Percentiles rank a stretch among this genome's conserved stretches.
phyloP scores from a whole-genome alignment of 1,140 invertebrate species.

The Matsumurasca onukii region DNA sequence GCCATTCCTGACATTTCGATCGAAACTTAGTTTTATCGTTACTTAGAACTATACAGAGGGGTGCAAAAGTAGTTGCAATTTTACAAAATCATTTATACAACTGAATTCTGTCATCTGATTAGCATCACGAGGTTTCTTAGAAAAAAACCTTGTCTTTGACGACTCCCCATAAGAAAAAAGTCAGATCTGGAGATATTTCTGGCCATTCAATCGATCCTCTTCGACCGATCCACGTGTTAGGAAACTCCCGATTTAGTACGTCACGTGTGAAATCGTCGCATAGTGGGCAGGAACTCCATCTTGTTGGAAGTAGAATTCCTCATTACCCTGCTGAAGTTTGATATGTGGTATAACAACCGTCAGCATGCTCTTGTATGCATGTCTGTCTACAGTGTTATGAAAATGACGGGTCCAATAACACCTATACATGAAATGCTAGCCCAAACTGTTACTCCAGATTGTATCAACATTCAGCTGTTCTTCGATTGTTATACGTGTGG shows the following conservation, averaged over 20 bases:
- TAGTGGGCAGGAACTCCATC: no score
- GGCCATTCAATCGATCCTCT: neutral
- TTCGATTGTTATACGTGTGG: neutral
- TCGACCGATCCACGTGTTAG: no score
- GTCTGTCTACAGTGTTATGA: neutral
- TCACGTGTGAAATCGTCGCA: no score
- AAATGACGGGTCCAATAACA: conserved; percentile 13
- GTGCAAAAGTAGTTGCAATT: no score
- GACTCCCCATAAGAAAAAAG: neutral
- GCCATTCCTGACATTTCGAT: no score
- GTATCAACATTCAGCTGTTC: conserved; percentile 15
- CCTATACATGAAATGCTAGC: conserved; percentile 4
- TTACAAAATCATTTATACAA: no score
- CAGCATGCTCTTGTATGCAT: neutral
- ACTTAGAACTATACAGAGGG: no score
- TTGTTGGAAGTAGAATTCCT: conserved; percentile 14
- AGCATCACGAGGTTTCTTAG: conserved; percentile 5
- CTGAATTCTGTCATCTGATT: neutral
- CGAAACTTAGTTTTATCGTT: no score
- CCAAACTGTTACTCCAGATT: conserved; percentile 17
- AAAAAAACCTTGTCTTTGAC: conserved; percentile 1
- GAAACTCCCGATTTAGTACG: no score
- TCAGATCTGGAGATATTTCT: neutral
- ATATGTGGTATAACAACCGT: neutral
- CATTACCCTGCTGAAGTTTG: conserved; percentile 8